Base-by-base conservation (phyloP, 2,888 invertebrate genomes). In the Marronus borbonicus region DNA sequence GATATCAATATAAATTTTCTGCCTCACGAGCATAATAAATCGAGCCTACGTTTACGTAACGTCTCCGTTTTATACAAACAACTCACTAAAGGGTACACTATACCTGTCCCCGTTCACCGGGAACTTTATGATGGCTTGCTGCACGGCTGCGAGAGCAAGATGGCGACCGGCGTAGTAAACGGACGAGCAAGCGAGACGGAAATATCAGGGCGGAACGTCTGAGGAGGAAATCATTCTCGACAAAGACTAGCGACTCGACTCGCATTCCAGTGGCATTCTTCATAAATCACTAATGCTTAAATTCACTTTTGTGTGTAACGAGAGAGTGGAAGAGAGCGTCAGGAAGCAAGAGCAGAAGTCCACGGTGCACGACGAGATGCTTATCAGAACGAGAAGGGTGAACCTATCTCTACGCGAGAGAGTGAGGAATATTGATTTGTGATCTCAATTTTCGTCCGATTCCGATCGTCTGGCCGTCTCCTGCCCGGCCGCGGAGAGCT, bases 201-300 rank as follows among this genome's bases (percentile, higher is more conserved):
- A 28, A 20, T 28, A 55, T 36, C 17, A 55, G 70, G 72, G 72
- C 55, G 72, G 62, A 60, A 62, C 60, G 72, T 74, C 72, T 60
- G 72, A 74, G 72, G 60, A 74, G 72, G 72, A 74, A 74, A 74
- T 74, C 72, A 60, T 74, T 74, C 60, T 60, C 72, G 72, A 74
- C 72, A 74, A 74, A 74, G 72, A 74, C 60, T 74, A 39, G 72
- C 72, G 60, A 74, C 72, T 74, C 72, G 72, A 74, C 72, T 74
- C 72, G 60, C 72, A 74, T 74, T 74, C 72, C 72, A 74, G 72
- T 74, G 72, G 72, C 72, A 74, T 74, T 74, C 72, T 74, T 74
- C 72, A 74, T 74, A 74, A 74, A 74, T 74, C 72, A 74, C 72
- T 74, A 74, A 74, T 74, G 72, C 60, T 74, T 60, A 74, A 74